A percentile compares a stretch with the other conserved stretches of the same genome.
These are phyloP conservation scores for Perognathus longimembris DNA, from an alignment of 2,113 vertebrate species.

Conservation along the genomic window DNA sequence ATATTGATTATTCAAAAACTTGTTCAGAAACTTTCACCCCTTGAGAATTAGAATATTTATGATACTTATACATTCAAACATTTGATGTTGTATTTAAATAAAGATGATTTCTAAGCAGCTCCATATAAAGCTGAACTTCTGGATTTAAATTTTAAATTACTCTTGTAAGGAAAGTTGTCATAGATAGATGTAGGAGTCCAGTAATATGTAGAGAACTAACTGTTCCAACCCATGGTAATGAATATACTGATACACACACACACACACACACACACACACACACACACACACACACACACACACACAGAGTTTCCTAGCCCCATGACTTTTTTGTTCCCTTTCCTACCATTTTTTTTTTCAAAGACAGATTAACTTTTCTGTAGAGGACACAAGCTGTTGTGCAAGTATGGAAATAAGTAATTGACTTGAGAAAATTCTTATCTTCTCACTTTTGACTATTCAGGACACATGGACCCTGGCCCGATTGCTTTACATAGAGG, in stretches of 20 bases:
- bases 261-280: too few species aligned
- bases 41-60: constrained; percentile 14
- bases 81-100: constrained; percentile 64
- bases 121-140: constrained; percentile 53
- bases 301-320: not conserved
- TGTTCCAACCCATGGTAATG: not conserved
- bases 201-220: not conserved
- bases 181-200: not conserved
- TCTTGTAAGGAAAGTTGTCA: not conserved
- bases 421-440: not conserved
- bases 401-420: not conserved
- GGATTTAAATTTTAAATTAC: constrained; percentile 59
- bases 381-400: not conserved
- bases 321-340: not conserved
- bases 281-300: too few species aligned
- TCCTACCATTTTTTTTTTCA: not conserved
- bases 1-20: constrained; percentile 40
- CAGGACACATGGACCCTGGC: not conserved
- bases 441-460: not conserved
- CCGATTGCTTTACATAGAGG: not conserved
- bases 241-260: not conserved
- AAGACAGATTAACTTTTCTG: not conserved
- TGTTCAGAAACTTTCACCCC: constrained; percentile 41
- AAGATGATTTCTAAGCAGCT: constrained; percentile 57
- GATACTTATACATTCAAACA: constrained; percentile 48